Evolutionary conservation across 2,797 vertebrate genomes (phyloP), one percentile per base, ranked within the genome.

Genomic region (Toxotes lorentzi): DNA sequence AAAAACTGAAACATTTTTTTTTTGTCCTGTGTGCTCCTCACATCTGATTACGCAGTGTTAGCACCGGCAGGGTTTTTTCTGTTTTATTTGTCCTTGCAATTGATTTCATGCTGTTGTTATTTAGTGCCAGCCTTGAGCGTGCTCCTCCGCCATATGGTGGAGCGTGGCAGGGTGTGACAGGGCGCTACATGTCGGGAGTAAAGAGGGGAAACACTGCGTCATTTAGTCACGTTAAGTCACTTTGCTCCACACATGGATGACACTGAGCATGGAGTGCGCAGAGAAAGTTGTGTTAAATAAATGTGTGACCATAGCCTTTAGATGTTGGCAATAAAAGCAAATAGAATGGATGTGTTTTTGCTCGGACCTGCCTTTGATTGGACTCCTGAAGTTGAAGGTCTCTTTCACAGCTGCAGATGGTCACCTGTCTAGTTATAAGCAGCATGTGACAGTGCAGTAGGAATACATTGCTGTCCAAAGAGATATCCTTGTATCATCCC

Each of bases 21-120:
- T 89, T 85, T 82, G 81, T 85, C 66, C 40, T 50, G 35, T 43
- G 32, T 76, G 64, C 67, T 59, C 74, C 82, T 84, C 69, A 78
- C 70, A 73, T 85, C 79, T 88, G 73, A 86, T 89, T 85, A 79
- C 66, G 79, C 78, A 61, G 58, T 5, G 2, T 73, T 78, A 77
- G 59, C 61, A 78, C 69, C n/a, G 21, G 32, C 58, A 61, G 60
- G 41, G 23, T 76, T 81, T 70, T 68, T 72, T 47, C 48, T 56
- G 30, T 85, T 81, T 83, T 88, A 79, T 93, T 90, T 89, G 79
- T 84, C 82, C 73, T 88, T 73, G 73, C 82, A 83, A 88, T 92
- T 83, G 87, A 92, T 93, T 89, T 91, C 78, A 77, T 81, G 86
- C 83, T 78, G 72, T 79, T 86, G 86, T 91, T 93, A 89, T 93